phyloP scores from a whole-genome alignment of 1,140 invertebrate species.

The Drosophila subpulchrella region DNA sequence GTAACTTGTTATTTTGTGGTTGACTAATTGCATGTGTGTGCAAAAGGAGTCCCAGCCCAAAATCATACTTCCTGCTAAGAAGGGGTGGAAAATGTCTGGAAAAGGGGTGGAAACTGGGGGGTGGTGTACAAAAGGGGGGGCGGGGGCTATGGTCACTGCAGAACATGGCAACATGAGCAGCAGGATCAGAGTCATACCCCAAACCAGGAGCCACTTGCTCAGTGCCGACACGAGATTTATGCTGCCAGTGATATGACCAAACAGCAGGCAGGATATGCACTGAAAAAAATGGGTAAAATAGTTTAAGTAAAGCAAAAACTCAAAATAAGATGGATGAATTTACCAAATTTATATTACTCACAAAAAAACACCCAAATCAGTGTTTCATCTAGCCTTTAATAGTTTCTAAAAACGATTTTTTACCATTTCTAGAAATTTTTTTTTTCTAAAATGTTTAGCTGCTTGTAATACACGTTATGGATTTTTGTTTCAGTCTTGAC shows the following conservation, averaged over 20 bases:
- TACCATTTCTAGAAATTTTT: no score
- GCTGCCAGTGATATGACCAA: slow-evolving; percentile 48
- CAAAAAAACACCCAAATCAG: no score
- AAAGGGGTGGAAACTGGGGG: neutral
- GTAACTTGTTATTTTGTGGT: slow-evolving; percentile 76
- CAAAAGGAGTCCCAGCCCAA: slow-evolving; percentile 38
- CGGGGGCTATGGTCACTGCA: slow-evolving; percentile 38
- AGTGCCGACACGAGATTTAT: slow-evolving; percentile 74
- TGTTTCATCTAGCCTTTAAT: no score
- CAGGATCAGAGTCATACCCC: slow-evolving; percentile 39
- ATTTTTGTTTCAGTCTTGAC: no score
- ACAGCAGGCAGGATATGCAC: slow-evolving; percentile 40
- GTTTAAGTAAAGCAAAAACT: no score
- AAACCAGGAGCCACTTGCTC: slow-evolving; percentile 57
- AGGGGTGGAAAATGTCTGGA: neutral
- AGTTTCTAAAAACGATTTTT: no score
- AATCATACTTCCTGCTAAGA: slow-evolving; percentile 22
- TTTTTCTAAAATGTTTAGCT: no score
- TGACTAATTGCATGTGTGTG: slow-evolving; percentile 77
- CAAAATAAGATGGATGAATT: no score
- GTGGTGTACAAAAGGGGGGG: neutral
- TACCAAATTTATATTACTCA: no score
- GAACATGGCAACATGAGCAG: slow-evolving; percentile 47
- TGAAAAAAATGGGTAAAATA: neutral
- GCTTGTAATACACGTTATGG: no score